Base-by-base conservation (phyloP, 2,113 vertebrate species). In the Murina feae region DNA sequence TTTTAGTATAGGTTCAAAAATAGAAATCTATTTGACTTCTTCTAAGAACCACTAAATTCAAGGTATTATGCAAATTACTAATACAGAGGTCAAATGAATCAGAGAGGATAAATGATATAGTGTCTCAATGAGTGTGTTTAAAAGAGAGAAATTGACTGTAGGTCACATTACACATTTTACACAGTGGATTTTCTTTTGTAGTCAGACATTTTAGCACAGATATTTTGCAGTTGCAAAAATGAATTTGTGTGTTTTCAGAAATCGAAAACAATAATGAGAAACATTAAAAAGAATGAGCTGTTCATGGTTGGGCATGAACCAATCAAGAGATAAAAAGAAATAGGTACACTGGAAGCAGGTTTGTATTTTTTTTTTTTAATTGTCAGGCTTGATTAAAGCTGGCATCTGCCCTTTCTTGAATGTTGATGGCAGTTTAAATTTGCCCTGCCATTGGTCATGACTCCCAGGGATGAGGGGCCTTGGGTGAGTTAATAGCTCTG, bases 221-320 rank as follows among this genome's bases (percentile, higher is more conserved):
- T 51, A 78, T 89, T 91, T 84, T 49, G 23, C 37, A 90, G 28
- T 55, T 95, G 37, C 17, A 55, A 83, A 95, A 93, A 82, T 55
- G 23, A 84, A 75, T 44, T 76, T 66, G 32, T 32, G 8, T 76
- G 32, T 83, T 95, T 94, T 63, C 9, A 82, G 82, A 75, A 89
- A 65, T 39, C 16, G 35, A 86, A 95, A 63, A 25, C 39, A 86
- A 84, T 93, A 89, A 87, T 58, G 47, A 79, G 79, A 89, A 75
- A 39, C 6, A 30, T 81, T n/a, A 53, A 65, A 51, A 86, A 86
- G 83, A 79, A 53, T 47, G 60, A 78, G 32, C 75, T 90, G 39
- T 81, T 95, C 28, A 5, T 82, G 81, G 11, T 44, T 80, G 10
- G 6, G 39, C 74, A 47, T 71, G 47, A 90, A 49, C 5, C 66